Conservation (phyloP, 2,113 vertebrate genomes). For the Hyaena hyaena region DNA sequence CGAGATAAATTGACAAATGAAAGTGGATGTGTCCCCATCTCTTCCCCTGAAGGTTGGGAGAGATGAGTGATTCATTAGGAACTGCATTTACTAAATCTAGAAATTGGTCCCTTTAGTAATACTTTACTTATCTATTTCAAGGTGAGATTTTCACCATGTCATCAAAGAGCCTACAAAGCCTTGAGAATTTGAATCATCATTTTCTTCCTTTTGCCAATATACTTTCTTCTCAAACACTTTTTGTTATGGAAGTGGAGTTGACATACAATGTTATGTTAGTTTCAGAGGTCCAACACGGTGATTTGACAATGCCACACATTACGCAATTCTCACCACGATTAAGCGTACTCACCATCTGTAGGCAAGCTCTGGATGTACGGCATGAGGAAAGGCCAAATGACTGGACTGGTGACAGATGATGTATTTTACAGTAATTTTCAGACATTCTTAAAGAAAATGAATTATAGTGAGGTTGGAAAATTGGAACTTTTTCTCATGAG, state of each 20-base stretch:
- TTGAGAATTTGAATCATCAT: background rate
- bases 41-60: background rate
- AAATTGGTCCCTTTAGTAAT: background rate
- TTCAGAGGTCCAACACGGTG: background rate
- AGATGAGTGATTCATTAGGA: background rate
- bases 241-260: background rate
- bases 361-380: background rate
- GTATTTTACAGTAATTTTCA: constrained; percentile 1
- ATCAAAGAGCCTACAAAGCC: background rate
- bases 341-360: background rate
- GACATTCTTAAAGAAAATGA: constrained; percentile 36
- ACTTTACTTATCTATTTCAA: background rate
- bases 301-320: background rate
- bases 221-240: background rate
- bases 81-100: background rate
- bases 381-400: background rate
- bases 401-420: background rate
- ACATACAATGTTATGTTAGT: background rate
- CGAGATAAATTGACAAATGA: background rate
- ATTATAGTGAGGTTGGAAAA: background rate
- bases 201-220: background rate
- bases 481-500: background rate
- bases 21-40: background rate
- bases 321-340: background rate
- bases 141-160: background rate